A percentile compares a stretch with the other conserved stretches of the same genome.
phyloP scores from a whole-genome alignment of 2,797 vertebrate species.

The Podarcis siculus region DNA sequence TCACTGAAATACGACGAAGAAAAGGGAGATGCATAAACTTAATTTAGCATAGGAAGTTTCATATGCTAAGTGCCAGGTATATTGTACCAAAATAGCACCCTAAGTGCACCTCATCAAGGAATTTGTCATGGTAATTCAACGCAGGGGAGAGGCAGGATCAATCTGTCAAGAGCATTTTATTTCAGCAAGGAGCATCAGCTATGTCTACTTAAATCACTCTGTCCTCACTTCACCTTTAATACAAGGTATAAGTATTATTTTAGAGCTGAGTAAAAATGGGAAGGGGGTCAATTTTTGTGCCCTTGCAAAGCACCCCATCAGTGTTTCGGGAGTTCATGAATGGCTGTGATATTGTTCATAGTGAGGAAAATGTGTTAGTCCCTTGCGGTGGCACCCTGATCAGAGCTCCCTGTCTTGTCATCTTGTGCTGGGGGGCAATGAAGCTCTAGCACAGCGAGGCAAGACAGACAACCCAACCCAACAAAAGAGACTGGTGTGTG shows the following conservation, averaged over 20 bases:
- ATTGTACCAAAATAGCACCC: conserved; percentile 21
- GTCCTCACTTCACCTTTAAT: background rate
- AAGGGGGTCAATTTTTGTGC: background rate
- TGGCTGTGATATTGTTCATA: background rate
- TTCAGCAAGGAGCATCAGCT: background rate
- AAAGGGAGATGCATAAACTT: conserved; percentile 12
- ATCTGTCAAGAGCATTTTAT: conserved; percentile 9
- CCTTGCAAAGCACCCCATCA: background rate
- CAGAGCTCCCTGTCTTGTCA: background rate
- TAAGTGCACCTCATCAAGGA: background rate
- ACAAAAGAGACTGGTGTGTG: background rate
- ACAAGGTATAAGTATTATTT: background rate
- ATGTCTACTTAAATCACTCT: background rate
- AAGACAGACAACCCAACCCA: background rate
- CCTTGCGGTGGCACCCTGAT: background rate
- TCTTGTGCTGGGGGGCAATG: background rate
- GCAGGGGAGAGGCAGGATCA: background rate
- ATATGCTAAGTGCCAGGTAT: background rate
- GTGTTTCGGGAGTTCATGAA: background rate
- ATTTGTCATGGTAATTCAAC: conserved; percentile 6
- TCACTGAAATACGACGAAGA: background rate
- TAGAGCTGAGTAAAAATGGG: rapidly evolving
- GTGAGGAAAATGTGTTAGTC: background rate
- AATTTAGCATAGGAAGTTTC: background rate
- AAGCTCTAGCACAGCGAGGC: background rate